These are phyloP conservation scores for Parnassius mnemosyne DNA, from an alignment of 2,888 invertebrate genomes.

Conservation along the genomic window DNA sequence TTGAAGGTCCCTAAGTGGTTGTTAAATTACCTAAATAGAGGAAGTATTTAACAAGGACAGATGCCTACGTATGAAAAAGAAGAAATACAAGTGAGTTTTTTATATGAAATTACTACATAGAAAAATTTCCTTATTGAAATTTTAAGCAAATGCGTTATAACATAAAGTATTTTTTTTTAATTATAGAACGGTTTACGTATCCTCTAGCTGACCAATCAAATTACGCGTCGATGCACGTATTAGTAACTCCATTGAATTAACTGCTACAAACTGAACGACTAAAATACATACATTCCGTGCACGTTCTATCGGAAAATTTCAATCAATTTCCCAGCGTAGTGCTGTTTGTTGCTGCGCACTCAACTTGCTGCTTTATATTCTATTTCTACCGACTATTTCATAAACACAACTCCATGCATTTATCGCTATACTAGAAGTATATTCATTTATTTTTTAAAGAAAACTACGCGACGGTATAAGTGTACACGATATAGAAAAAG, in stretches of 20 bases:
- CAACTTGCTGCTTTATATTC: conserved; percentile 19
- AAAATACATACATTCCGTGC: conserved; percentile 32
- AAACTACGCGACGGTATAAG: neutral
- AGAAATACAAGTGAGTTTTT: no score
- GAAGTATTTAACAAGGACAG: no score
- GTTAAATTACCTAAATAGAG: no score
- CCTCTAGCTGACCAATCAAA: neutral
- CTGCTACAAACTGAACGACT: conserved; percentile 32
- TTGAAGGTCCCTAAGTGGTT: no score
- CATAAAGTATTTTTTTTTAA: no score
- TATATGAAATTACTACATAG: no score
- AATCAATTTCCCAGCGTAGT: conserved; percentile 29
- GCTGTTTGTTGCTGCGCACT: conserved; percentile 9
- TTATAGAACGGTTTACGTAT: conserved; percentile 17
- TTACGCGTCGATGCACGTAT: conserved; percentile 12
- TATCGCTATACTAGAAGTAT: conserved; percentile 9
- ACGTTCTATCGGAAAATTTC: conserved; percentile 39
- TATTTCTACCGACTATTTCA: conserved; percentile 8
- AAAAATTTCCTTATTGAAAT: no score
- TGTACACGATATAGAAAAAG: neutral
- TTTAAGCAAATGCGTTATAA: no score
- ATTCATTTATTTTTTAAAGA: conserved; percentile 1
- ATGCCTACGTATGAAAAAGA: no score
- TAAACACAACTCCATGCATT: conserved; percentile 18
- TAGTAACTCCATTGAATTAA: conserved; percentile 15